A percentile compares a stretch with the other conserved stretches of the same genome.
Evolutionary conservation across 2,888 invertebrate species (phyloP).

Genomic region (Eristalinus aeneus): DNA sequence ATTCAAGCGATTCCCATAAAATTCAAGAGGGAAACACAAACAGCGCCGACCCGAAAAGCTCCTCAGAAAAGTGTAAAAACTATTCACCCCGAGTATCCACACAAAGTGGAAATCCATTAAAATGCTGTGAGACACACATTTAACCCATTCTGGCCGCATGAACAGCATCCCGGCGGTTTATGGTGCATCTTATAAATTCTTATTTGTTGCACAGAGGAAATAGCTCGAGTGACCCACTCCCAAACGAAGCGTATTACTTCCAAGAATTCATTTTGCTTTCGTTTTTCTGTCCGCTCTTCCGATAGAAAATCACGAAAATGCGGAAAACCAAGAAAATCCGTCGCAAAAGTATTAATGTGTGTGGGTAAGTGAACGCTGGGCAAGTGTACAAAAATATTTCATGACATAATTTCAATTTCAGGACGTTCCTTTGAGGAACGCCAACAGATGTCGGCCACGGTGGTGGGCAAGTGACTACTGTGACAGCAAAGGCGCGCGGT

Average conservation of each 20-base stretch:
- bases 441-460: slow-evolving; percentile 54
- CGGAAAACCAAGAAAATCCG: slow-evolving; percentile 20
- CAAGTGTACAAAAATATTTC: slow-evolving; percentile 49
- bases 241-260: slow-evolving; percentile 24
- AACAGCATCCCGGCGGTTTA: slow-evolving; percentile 27
- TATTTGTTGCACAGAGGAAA: slow-evolving; percentile 31
- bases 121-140: slow-evolving; percentile 41
- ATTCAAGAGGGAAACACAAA: slow-evolving; percentile 39
- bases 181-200: slow-evolving; percentile 43
- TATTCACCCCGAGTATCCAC: not conserved
- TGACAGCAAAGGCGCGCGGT: slow-evolving; percentile 17
- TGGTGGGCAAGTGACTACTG: not conserved
- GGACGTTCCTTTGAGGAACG: slow-evolving; percentile 47
- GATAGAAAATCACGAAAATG: slow-evolving; percentile 19
- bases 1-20: slow-evolving; percentile 18
- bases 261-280: not conserved
- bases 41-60: slow-evolving; percentile 7
- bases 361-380: not conserved
- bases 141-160: slow-evolving; percentile 17
- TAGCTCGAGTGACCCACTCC: slow-evolving; percentile 45
- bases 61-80: slow-evolving; percentile 18
- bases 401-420: slow-evolving; percentile 67
- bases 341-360: not conserved
- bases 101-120: slow-evolving; percentile 45
- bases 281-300: not conserved